These are phyloP conservation scores for Pleuronectes platessa DNA, from an alignment of 2,113 vertebrate species.

Conservation along the genomic window DNA sequence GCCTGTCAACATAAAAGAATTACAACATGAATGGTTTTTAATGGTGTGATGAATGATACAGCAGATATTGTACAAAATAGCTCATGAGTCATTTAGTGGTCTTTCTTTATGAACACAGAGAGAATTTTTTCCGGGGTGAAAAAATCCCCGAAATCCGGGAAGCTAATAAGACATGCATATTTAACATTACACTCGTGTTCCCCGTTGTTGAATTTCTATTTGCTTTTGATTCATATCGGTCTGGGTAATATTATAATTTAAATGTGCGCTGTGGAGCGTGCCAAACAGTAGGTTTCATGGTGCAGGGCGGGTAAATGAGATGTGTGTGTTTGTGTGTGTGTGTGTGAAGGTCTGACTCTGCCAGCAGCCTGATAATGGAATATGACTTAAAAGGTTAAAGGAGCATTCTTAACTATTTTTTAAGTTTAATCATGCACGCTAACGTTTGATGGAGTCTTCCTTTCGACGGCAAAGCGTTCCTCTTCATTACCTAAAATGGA, in stretches of 20 bases:
- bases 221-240: slow-evolving; percentile 56
- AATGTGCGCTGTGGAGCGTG: slow-evolving; percentile 12
- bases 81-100: neutral
- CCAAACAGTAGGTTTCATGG: slow-evolving; percentile 33
- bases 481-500: slow-evolving; percentile 77
- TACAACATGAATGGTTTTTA: neutral
- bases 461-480: slow-evolving; percentile 52
- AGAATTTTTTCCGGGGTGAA: neutral
- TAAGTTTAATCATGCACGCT: slow-evolving; percentile 66
- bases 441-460: slow-evolving; percentile 64
- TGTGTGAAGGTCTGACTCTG: slow-evolving; percentile 6
- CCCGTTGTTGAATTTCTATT: slow-evolving; percentile 32
- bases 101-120: neutral
- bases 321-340: neutral
- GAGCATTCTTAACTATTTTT: slow-evolving; percentile 69
- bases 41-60: neutral
- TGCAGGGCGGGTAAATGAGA: neutral
- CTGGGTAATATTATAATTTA: slow-evolving; percentile 39
- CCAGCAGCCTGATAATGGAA: slow-evolving; percentile 59
- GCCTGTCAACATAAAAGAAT: neutral
- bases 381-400: slow-evolving; percentile 72
- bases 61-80: neutral
- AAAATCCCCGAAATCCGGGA: slow-evolving; percentile 2
- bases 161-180: slow-evolving; percentile 49
- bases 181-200: slow-evolving; percentile 30